Base-by-base conservation (phyloP, 2,797 vertebrate genomes). In the Dryobates pubescens region DNA sequence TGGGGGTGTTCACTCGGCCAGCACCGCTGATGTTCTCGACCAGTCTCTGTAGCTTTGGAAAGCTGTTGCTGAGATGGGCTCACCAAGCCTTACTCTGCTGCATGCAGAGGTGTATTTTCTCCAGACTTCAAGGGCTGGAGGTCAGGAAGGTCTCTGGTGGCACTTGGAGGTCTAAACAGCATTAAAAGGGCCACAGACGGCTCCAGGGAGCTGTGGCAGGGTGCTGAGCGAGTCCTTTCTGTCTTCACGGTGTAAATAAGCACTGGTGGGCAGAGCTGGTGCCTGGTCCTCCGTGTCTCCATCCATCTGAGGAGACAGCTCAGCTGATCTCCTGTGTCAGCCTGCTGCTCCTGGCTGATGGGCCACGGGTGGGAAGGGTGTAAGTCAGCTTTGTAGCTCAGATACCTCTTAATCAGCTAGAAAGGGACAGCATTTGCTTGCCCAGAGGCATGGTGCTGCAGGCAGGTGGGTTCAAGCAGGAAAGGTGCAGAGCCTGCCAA, bases 381-480 rank as follows among this genome's bases (percentile, higher is more conserved):
- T 11, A 26, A 11, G 51, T 75, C 74, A 30, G 58, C 54, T 62
- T 13, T 65, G 75, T n/a, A 30, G 27, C 34, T 71, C 82, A 53
- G 16, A 45, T 59, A 2, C 54, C 26, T 27, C 36, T 47, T 57
- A 32, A 43, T 17, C 38, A 14, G 18, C 47, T 26, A 16, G 56
- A 8, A 14, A 56, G 38, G 2, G 43, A 32, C 18, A 51, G 59
- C 17, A 1, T 49, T 64, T 54, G 27, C 64, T 85, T 62, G 59
- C 45, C 0, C 0, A 29, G 71, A 23, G 30, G 9, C 36, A 2
- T 3, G 9, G 29, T 18, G 17, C 78, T 22, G 57, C 38, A 19
- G 57, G 53, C 61, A 51, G 65, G 30, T 22, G 4, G 47, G 16
- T 43, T 22, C 34, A 45, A 20, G 15, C 6, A 22, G 17, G 23